Conservation (phyloP, 2,888 invertebrate genomes). For the Germaria angustata region DNA sequence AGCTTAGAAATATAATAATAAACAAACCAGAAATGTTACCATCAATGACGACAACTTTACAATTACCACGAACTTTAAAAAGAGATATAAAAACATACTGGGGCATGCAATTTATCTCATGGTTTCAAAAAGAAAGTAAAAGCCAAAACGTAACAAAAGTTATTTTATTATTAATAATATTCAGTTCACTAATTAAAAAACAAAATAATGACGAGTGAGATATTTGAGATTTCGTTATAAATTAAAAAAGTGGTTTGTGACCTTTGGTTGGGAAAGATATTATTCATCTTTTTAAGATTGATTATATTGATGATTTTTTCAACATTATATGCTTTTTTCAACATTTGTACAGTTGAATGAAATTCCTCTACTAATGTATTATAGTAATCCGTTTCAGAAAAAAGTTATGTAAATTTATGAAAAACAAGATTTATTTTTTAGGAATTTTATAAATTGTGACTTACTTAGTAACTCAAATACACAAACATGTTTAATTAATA, state of each 20-base stretch:
- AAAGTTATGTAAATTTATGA: no score
- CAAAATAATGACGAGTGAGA: not conserved
- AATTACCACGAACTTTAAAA: constrained; percentile 33
- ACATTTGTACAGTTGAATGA: no score
- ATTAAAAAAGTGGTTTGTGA: not conserved
- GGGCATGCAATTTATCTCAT: constrained; percentile 28
- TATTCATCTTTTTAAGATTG: no score
- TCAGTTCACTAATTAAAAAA: not conserved
- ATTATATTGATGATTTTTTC: no score
- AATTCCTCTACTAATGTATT: no score
- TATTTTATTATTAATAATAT: constrained; percentile 13
- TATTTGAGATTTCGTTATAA: not conserved
- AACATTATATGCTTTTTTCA: no score
- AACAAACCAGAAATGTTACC: constrained; percentile 23
- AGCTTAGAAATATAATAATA: constrained; percentile 7
- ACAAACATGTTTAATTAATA: no score
- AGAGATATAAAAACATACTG: constrained; percentile 14
- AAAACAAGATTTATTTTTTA: no score
- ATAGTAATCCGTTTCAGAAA: no score
- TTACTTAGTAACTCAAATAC: no score
- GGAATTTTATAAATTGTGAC: no score
- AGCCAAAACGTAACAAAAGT: constrained; percentile 29
- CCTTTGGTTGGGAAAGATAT: no score
- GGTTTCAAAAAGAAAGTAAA: constrained; percentile 46
- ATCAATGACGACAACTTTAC: constrained; percentile 42